Base-by-base conservation (phyloP, 2,113 vertebrate genomes). In the Engraulis encrasicolus region DNA sequence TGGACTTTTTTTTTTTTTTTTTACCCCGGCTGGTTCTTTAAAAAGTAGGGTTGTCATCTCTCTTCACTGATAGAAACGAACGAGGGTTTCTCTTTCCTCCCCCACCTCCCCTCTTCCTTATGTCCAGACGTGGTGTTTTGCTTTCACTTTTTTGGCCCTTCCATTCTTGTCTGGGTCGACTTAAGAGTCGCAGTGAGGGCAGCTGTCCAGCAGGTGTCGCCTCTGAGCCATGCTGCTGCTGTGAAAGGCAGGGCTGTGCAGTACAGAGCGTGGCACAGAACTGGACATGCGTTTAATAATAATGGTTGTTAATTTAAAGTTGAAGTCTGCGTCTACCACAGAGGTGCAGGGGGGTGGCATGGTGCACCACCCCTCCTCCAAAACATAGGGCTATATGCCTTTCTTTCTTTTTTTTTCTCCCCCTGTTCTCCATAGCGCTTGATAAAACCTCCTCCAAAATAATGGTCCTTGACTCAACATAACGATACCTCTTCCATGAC, bases 401-500 rank as follows among this genome's bases (percentile, higher is more conserved):
- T n/a, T 52, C 48, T 83, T 49, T 6, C 34, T n/a, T 7, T 52
- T 50, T 11, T 37, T 17, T 49, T 40, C 19, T 40, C 38, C 6
- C 80, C n/a, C n/a, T n/a, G n/a, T n/a, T n/a, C n/a, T n/a, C n/a
- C n/a, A n/a, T n/a, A n/a, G n/a, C n/a, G n/a, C n/a, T n/a, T n/a
- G n/a, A n/a, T n/a, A n/a, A n/a, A 23, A 40, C 54, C 54, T 79
- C 78, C 84, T 66, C 79, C 78, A 77, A n/a, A n/a, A n/a, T 80
- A 48, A 34, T 82, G 83, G 78, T 83, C 85, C 61, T 58, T 78
- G 83, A 86, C 45, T 81, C 82, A 66, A 83, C 78, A 27, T 52
- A 74, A 78, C 14, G 79, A 84, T 85, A 85, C 80, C 78, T 86
- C 86, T 86, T 87, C 61, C 84, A 83, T 52, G 81, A 58, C 81